These are phyloP conservation scores for Sinocyclocheilus anophthalmus DNA, from an alignment of 2,113 vertebrate genomes.

Conservation along the genomic window DNA sequence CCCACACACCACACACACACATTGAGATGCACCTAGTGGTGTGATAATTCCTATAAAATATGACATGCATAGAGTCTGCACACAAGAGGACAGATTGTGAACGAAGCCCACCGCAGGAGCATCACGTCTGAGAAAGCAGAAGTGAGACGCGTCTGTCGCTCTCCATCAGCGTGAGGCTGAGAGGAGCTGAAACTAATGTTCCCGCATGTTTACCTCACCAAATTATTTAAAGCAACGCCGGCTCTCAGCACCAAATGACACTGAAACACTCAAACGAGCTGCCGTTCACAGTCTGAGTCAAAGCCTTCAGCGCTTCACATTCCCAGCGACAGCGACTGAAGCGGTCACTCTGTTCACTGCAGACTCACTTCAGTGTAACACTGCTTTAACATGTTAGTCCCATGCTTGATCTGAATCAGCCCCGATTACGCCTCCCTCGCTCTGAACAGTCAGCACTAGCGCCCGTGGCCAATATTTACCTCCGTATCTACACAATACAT, in stretches of 20 bases:
- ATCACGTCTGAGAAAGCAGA: neutral
- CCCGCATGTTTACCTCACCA: conserved; percentile 43
- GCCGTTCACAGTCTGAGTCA: conserved; percentile 24
- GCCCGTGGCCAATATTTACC: no score
- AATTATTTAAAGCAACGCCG: conserved; percentile 54
- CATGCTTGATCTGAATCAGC: no score
- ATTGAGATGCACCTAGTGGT: neutral
- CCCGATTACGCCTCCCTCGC: no score
- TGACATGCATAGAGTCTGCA: neutral
- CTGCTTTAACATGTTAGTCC: no score
- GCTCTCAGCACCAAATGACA: neutral
- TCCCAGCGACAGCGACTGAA: neutral
- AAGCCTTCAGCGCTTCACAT: neutral
- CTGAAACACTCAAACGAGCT: conserved; percentile 29
- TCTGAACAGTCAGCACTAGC: no score
- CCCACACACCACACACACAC: neutral
- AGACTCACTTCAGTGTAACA: no score
- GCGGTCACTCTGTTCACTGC: no score
- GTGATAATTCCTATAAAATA: neutral
- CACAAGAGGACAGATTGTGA: neutral
- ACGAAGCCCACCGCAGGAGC: neutral
- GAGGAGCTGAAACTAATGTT: conserved; percentile 54
- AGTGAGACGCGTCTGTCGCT: neutral
- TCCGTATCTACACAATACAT: no score
- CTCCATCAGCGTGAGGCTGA: conserved; percentile 41